Base-by-base conservation (phyloP, 2,888 invertebrate genomes). In the Drosophila formosana region DNA sequence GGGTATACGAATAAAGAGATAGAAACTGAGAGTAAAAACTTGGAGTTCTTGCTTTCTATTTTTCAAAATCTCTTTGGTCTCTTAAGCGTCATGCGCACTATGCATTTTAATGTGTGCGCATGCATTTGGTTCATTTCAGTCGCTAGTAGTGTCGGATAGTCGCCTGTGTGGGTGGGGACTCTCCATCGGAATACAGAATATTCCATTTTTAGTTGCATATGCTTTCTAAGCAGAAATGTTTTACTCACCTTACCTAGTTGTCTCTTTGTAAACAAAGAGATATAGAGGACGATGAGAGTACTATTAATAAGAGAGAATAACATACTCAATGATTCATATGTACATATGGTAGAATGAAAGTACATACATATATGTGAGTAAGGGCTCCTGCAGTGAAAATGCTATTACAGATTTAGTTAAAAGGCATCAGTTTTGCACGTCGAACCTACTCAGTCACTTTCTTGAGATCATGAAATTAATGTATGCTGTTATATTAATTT, bases 351-450 rank as follows among this genome's bases (percentile, higher is more conserved):
- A 18, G 18, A 18, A 18, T 18, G 18, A 18, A 18, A 18, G 18
- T 18, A 18, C 18, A 13, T 18, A 18, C 18, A 13, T 37, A 6
- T 25, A 34, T 39, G 49, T 66, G 41, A 50, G 46, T 46, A 47
- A 37, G 34, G 67, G 64, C 57, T 66, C 51, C 57, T 58, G 49
- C n/a, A 55, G 37, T 64, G 56, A 51, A 46, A 67, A 66, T 66
- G 50, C 43, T 47, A 72, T 71, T 88, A 80, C 66, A 74, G 72
- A 72, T 86, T 84, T 86, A 86, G 84, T 88, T 67, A 71, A 67
- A 81, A 71, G 72, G 74, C 72, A 83, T 74, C 67, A 62, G 76
- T 71, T 82, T 73, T 67, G 69, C 66, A 78, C 66, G 75, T 71
- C 75, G 71, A 71, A 83, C 65, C 78, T 74, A 67, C 55, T 73